Percentiles rank a stretch among this genome's conserved stretches.
Conservation (phyloP, 2,113 vertebrate genomes). For the Carlito syrichta region DNA sequence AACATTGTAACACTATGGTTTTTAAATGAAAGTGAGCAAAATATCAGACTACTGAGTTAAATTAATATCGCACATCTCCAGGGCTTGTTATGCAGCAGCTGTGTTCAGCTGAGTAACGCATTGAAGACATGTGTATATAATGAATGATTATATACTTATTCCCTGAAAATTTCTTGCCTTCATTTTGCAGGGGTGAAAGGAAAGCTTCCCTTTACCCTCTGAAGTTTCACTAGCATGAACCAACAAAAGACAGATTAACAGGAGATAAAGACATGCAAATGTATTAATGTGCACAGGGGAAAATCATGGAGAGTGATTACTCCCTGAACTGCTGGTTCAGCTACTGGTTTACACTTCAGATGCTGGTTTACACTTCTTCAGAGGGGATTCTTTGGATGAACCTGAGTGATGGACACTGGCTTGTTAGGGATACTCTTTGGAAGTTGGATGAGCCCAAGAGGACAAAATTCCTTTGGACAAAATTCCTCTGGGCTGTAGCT, state of each 20-base stretch:
- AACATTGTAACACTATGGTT: not conserved
- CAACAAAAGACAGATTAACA: not conserved
- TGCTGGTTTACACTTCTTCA: not conserved
- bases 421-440: not conserved
- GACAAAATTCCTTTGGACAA: not conserved
- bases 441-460: not conserved
- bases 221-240: not conserved
- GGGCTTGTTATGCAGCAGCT: not conserved
- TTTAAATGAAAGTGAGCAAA: not conserved
- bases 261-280: not conserved
- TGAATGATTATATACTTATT: not conserved
- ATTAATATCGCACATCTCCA: not conserved
- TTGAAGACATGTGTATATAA: not conserved
- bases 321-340: not conserved
- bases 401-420: not conserved
- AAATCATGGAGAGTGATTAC: not conserved
- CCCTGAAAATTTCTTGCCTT: not conserved
- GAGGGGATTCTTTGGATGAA: not conserved
- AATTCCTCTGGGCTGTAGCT: not conserved
- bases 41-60: not conserved
- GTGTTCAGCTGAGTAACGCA: not conserved
- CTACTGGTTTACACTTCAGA: not conserved
- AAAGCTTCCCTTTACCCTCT: not conserved
- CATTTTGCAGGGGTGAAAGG: not conserved
- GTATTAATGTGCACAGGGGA: not conserved